phyloP scores from a whole-genome alignment of 1,140 invertebrate species.

The Cecropterus lyciades region DNA sequence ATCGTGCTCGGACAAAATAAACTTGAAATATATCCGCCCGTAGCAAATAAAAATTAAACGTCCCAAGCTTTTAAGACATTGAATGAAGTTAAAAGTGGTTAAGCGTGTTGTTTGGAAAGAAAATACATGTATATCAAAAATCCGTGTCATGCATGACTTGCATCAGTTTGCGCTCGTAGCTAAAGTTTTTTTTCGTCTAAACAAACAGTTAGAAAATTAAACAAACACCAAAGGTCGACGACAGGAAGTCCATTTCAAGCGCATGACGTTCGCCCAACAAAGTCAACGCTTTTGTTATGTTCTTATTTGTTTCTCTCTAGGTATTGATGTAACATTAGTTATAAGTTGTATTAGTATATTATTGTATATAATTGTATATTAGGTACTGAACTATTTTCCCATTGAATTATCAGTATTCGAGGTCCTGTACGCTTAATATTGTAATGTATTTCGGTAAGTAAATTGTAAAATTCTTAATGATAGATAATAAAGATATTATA shows the following conservation, averaged over 20 bases:
- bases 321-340: slow-evolving; percentile 2
- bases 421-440: too few relatives aligned
- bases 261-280: slow-evolving; percentile 39
- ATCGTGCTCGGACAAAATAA: slow-evolving; percentile 29
- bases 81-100: slow-evolving; percentile 46
- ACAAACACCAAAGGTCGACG: slow-evolving; percentile 56
- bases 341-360: too few relatives aligned
- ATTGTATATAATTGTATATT: too few relatives aligned
- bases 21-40: slow-evolving; percentile 23
- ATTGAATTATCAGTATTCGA: too few relatives aligned
- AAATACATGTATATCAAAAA: slow-evolving; percentile 50
- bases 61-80: slow-evolving; percentile 20
- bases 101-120: slow-evolving; percentile 48
- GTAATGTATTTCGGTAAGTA: too few relatives aligned
- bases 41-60: slow-evolving; percentile 29
- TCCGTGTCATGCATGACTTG: slow-evolving; percentile 59
- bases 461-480: too few relatives aligned
- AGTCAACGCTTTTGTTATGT: slow-evolving; percentile 24
- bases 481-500: too few relatives aligned
- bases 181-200: slow-evolving; percentile 59
- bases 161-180: slow-evolving; percentile 54
- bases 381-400: too few relatives aligned
- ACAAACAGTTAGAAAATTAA: slow-evolving; percentile 69
- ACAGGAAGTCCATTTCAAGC: slow-evolving; percentile 60
- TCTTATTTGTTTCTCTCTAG: slow-evolving; percentile 18